Conservation (phyloP, 2,888 invertebrate genomes). For the Pachycephus smyrnensis region DNA sequence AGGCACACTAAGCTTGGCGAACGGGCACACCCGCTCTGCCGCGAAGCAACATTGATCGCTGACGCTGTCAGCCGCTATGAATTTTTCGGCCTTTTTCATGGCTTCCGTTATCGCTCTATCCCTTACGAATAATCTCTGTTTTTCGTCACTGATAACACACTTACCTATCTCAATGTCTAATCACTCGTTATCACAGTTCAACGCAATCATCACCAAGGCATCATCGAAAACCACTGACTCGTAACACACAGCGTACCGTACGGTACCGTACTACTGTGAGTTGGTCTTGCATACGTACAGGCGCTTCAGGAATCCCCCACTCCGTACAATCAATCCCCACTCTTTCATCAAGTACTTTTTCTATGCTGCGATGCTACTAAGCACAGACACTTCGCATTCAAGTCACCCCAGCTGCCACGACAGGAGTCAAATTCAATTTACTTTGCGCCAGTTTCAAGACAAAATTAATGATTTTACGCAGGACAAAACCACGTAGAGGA, state of each 20-base stretch:
- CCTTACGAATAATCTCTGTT: background rate
- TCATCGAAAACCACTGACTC: slow-evolving; percentile 57
- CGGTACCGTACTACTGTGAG: slow-evolving; percentile 33
- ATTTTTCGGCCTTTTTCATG: background rate
- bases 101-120: background rate
- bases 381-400: background rate
- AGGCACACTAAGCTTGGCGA: slow-evolving; percentile 22
- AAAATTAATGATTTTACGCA: background rate
- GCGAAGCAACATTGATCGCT: slow-evolving; percentile 51
- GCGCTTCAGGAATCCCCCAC: background rate
- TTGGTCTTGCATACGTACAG: background rate
- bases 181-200: slow-evolving; percentile 29
- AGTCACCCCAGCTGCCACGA: background rate
- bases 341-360: background rate
- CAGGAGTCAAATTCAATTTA: background rate
- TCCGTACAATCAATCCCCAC: background rate
- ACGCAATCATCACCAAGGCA: slow-evolving; percentile 50
- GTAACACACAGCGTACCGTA: slow-evolving; percentile 40
- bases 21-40: slow-evolving; percentile 55
- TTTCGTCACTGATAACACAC: slow-evolving; percentile 13
- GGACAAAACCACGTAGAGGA: background rate
- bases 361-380: background rate
- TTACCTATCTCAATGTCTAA: slow-evolving; percentile 41
- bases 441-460: background rate
- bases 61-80: slow-evolving; percentile 24